A percentile compares a stretch with the other conserved stretches of the same genome.
These are phyloP conservation scores for Craseonycteris thonglongyai DNA, from an alignment of 2,113 vertebrate species.

Conservation along the genomic window DNA sequence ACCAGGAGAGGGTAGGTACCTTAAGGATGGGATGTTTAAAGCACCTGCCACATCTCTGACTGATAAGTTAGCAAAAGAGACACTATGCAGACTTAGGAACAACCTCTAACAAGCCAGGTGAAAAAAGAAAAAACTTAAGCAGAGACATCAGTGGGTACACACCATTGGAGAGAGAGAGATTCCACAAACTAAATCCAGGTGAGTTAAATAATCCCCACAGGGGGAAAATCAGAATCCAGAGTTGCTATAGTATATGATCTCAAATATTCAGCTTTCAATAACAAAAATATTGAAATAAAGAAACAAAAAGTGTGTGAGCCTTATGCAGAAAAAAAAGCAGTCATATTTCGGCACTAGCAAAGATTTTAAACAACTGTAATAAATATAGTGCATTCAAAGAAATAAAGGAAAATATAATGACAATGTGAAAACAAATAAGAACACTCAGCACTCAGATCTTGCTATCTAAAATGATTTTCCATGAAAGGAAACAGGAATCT, in stretches of 20 bases:
- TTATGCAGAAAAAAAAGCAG: not conserved
- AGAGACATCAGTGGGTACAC: not conserved
- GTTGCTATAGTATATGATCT: not conserved
- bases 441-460: not conserved
- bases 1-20: not conserved
- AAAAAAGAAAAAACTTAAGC: not conserved
- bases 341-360: not conserved
- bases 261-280: not conserved
- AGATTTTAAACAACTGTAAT: not conserved
- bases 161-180: not conserved
- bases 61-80: not conserved
- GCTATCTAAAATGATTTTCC: not conserved
- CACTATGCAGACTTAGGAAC: not conserved
- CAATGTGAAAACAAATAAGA: not conserved
- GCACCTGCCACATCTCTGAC: not conserved
- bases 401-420: not conserved
- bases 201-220: not conserved
- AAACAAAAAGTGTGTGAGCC: not conserved
- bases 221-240: not conserved
- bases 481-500: not conserved
- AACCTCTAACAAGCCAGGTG: not conserved
- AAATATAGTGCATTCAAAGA: not conserved
- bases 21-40: not conserved
- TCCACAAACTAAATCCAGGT: not conserved
- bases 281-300: not conserved